A percentile compares a stretch with the other conserved stretches of the same genome.
Conservation (phyloP, 2,113 vertebrate genomes). For the Sardina pilchardus region DNA sequence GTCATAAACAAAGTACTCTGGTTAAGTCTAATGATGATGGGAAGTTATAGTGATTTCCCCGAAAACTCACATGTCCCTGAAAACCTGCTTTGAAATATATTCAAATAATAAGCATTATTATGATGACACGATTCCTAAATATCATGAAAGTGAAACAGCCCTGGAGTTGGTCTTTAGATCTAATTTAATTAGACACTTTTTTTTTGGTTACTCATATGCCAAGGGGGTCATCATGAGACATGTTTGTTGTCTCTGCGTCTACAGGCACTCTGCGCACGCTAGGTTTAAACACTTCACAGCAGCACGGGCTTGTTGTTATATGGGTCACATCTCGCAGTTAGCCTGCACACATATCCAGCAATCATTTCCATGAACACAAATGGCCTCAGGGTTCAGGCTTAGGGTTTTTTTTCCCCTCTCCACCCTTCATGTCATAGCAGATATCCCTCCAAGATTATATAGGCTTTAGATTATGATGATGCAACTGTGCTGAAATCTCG, state of each 20-base stretch:
- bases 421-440: neutral
- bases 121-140: neutral
- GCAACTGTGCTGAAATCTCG: neutral
- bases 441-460: constrained; percentile 19
- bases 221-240: neutral
- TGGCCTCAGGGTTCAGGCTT: neutral
- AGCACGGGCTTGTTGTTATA: neutral
- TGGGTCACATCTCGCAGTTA: constrained; percentile 10
- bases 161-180: neutral
- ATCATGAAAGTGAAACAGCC: neutral
- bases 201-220: neutral
- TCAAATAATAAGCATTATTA: neutral
- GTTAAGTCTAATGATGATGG: neutral
- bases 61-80: neutral
- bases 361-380: constrained; percentile 9
- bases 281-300: neutral
- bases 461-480: constrained; percentile 4
- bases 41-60: neutral
- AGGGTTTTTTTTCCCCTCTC: neutral
- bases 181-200: neutral
- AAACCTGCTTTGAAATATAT: neutral
- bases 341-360: constrained; percentile 3
- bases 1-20: neutral
- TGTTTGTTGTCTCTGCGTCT: neutral
- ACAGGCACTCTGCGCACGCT: neutral